Evolutionary conservation across 2,888 invertebrate genomes (phyloP).

Genomic region (Cephus runcator): DNA sequence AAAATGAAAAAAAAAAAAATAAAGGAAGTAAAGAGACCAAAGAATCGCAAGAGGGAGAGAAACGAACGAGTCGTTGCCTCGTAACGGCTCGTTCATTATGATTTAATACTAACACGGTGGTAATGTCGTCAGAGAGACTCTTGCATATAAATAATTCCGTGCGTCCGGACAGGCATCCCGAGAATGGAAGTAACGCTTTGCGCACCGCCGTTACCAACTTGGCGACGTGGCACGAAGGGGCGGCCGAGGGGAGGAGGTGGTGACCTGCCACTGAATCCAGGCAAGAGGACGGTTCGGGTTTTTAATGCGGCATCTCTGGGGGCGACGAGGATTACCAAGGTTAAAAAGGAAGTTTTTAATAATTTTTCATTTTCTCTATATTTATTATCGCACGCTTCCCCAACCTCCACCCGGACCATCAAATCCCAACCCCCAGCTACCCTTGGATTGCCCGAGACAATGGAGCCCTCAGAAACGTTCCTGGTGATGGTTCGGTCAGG

Average conservation of each 20-base stretch:
- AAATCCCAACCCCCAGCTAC: not conserved
- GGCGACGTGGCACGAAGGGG: slow-evolving; percentile 29
- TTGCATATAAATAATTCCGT: slow-evolving; percentile 65
- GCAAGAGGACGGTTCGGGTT: slow-evolving; percentile 44
- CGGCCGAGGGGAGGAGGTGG: slow-evolving; percentile 26
- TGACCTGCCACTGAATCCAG: not conserved
- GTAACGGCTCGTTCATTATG: slow-evolving; percentile 65
- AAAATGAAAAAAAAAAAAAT: not conserved
- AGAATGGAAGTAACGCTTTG: slow-evolving; percentile 44
- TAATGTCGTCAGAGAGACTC: slow-evolving; percentile 65
- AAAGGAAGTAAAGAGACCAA: slow-evolving; percentile 19
- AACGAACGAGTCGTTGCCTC: slow-evolving; percentile 43
- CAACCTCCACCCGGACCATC: slow-evolving; percentile 45
- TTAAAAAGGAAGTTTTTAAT: slow-evolving; percentile 66
- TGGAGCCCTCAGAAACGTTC: slow-evolving; percentile 32
- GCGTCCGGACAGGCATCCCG: slow-evolving; percentile 63
- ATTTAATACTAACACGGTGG: slow-evolving; percentile 66
- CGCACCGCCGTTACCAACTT: slow-evolving; percentile 23
- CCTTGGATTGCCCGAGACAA: slow-evolving; percentile 52
- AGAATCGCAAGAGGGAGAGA: not conserved
- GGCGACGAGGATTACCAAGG: slow-evolving; percentile 64
- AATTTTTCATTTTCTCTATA: slow-evolving; percentile 67
- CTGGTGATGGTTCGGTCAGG: not conserved
- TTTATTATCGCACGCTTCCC: slow-evolving; percentile 65
- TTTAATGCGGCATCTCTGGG: slow-evolving; percentile 65